Conservation (phyloP, 2,113 vertebrate species). For the Neodon shergylaensis region DNA sequence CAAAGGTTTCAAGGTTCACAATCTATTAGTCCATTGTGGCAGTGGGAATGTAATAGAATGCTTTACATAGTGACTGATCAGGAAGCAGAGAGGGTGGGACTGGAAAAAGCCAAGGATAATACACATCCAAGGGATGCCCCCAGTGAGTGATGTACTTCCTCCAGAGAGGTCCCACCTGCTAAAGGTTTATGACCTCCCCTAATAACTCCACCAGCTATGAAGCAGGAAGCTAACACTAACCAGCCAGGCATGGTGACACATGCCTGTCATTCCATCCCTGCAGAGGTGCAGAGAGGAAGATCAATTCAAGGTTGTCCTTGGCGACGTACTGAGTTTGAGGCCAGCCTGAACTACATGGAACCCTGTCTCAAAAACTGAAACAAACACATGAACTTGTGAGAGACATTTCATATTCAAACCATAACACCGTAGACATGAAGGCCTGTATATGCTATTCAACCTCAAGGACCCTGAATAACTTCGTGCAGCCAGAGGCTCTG, state of each 20-base stretch:
- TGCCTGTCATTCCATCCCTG: not conserved
- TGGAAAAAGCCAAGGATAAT: not conserved
- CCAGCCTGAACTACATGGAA: not conserved
- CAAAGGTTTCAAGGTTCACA: not conserved
- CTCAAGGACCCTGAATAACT: not conserved
- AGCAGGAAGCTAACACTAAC: not conserved
- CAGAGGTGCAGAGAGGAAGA: not conserved
- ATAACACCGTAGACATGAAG: not conserved
- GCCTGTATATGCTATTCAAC: not conserved
- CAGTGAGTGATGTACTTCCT: not conserved
- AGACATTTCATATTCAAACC: not conserved
- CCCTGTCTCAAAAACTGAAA: not conserved
- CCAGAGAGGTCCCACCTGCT: not conserved
- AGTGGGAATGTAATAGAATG: not conserved
- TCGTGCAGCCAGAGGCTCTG: not conserved
- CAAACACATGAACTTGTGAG: not conserved
- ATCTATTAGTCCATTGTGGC: not conserved
- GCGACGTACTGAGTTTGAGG: not conserved
- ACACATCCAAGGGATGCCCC: not conserved
- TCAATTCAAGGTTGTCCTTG: not conserved
- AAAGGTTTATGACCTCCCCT: not conserved
- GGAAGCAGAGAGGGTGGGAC: not conserved
- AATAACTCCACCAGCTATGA: not conserved
- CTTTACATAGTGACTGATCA: not conserved
- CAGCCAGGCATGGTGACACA: not conserved